Conservation (phyloP, 2,888 invertebrate species). For the Meta bourneti region DNA sequence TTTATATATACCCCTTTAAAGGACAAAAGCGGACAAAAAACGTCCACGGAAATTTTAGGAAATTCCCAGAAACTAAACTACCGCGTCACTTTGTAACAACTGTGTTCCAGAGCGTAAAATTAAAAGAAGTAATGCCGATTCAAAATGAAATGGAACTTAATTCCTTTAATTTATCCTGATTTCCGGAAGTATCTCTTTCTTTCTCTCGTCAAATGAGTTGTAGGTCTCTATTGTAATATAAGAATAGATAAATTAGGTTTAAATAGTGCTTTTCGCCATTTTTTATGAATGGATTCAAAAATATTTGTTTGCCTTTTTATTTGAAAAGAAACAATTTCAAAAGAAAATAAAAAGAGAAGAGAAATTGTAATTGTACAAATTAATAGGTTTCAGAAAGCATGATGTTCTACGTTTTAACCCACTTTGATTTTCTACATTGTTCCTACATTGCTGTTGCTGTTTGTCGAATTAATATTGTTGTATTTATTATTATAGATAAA, state of each 20-base stretch:
- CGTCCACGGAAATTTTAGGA: neutral
- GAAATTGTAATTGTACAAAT: too few relatives aligned
- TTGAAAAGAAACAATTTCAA: too few relatives aligned
- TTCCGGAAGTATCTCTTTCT: neutral
- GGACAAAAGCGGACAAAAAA: neutral
- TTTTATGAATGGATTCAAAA: neutral
- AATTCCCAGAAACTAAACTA: neutral
- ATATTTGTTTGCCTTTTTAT: neutral
- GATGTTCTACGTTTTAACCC: too few relatives aligned
- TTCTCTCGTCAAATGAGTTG: neutral
- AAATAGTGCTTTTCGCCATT: neutral
- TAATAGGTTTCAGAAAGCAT: too few relatives aligned
- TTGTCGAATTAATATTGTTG: too few relatives aligned
- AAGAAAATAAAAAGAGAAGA: too few relatives aligned
- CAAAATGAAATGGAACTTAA: neutral
- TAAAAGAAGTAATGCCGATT: neutral
- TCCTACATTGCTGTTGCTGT: too few relatives aligned
- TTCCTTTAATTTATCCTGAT: neutral
- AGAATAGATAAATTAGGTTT: neutral
- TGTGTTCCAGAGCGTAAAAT: constrained; percentile 1
- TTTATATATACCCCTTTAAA: neutral
- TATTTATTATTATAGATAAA: too few relatives aligned
- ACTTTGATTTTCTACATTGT: too few relatives aligned
- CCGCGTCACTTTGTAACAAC: neutral
- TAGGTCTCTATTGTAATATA: neutral